Evolutionary conservation across 2,113 vertebrate genomes (phyloP).

Genomic region (Noctilio leporinus): DNA sequence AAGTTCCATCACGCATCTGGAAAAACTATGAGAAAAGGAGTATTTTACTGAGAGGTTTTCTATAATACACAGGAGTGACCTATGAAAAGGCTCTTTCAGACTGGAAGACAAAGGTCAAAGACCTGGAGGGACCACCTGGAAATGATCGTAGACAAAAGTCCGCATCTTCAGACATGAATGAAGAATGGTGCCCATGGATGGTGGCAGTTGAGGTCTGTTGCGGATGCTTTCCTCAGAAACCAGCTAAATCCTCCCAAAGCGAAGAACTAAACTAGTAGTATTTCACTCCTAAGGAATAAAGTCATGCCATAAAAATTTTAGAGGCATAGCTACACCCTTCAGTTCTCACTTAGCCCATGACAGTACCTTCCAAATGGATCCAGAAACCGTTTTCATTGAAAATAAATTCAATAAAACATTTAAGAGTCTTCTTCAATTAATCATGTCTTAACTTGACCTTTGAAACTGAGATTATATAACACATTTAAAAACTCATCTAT

Average conservation of each 20-base stretch:
- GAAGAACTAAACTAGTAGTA: background rate
- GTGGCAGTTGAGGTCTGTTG: background rate
- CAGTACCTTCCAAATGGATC: background rate
- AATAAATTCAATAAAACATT: background rate
- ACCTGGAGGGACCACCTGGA: constrained; percentile 32
- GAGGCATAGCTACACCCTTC: background rate
- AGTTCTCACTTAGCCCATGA: background rate
- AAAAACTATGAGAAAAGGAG: background rate
- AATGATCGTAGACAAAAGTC: constrained; percentile 54
- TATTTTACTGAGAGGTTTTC: constrained; percentile 13
- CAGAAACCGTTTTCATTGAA: background rate
- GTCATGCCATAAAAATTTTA: background rate
- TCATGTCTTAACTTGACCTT: constrained; percentile 24
- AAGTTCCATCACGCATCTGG: background rate
- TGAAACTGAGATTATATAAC: background rate
- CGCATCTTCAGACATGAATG: constrained; percentile 48
- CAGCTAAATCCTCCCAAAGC: background rate
- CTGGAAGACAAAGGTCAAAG: constrained; percentile 53
- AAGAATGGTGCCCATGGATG: background rate
- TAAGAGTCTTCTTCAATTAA: background rate
- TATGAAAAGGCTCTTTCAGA: constrained; percentile 41
- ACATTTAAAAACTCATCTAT: background rate
- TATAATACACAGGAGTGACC: background rate
- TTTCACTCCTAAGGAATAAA: background rate
- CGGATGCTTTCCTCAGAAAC: background rate